A percentile compares a stretch with the other conserved stretches of the same genome.
These are phyloP conservation scores for Anthoscopus minutus DNA, from an alignment of 2,113 vertebrate species.

Conservation along the genomic window DNA sequence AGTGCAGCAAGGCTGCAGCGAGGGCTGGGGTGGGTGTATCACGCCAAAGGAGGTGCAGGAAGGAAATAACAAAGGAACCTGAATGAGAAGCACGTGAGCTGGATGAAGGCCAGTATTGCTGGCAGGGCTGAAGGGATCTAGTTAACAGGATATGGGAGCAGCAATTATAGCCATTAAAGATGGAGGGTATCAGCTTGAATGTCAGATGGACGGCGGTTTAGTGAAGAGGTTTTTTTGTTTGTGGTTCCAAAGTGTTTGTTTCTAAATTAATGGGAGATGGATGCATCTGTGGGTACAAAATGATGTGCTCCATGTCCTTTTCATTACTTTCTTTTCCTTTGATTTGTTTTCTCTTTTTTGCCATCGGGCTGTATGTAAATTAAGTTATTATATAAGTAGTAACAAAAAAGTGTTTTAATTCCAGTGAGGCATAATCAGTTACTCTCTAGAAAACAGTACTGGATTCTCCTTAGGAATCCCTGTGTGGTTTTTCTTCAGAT, in stretches of 20 bases:
- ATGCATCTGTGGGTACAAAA: neutral
- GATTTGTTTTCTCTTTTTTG: neutral
- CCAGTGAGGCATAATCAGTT: neutral
- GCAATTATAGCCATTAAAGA: neutral
- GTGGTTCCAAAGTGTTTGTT: neutral
- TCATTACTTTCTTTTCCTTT: neutral
- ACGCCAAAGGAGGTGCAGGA: neutral
- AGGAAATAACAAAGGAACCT: slow-evolving; percentile 18
- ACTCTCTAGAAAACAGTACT: neutral
- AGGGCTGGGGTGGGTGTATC: neutral
- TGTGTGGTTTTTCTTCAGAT: neutral
- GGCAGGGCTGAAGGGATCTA: neutral
- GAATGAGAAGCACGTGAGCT: neutral
- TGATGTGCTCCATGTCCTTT: neutral
- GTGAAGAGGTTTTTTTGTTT: neutral
- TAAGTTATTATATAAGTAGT: neutral
- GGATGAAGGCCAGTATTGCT: neutral
- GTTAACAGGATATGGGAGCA: neutral
- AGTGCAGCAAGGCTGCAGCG: neutral
- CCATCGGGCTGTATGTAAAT: neutral
- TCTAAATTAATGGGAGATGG: neutral
- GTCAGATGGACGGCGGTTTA: neutral
- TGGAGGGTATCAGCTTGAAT: neutral
- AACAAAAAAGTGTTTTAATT: neutral
- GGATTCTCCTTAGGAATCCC: neutral